Evolutionary conservation across 2,113 vertebrate species (phyloP).

Genomic region (Sander vitreus): DNA sequence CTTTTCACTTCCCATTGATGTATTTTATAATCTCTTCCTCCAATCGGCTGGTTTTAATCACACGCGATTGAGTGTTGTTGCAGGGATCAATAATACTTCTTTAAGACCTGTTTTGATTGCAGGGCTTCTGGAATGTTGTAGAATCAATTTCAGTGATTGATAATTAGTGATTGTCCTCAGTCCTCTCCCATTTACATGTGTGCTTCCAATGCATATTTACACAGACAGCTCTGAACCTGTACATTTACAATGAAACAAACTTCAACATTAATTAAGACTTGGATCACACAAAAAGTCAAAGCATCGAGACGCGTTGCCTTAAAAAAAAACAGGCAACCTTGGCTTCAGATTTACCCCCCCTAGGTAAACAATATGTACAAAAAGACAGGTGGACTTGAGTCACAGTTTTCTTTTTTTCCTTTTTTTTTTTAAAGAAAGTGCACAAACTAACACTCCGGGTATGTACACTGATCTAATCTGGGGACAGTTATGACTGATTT

Average conservation of each 20-base stretch:
- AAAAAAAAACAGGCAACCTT: slow-evolving; percentile 39
- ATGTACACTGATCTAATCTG: slow-evolving; percentile 32
- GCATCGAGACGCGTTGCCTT: slow-evolving; percentile 12
- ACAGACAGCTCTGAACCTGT: slow-evolving; percentile 42
- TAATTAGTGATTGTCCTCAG: slow-evolving; percentile 75
- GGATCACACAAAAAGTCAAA: slow-evolving; percentile 43
- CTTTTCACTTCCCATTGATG: slow-evolving; percentile 7
- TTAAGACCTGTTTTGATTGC: slow-evolving; percentile 42
- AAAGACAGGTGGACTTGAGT: slow-evolving; percentile 44
- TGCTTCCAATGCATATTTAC: slow-evolving; percentile 43
- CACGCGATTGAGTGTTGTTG: not conserved
- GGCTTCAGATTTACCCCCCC: slow-evolving; percentile 27
- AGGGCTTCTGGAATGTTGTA: slow-evolving; percentile 76
- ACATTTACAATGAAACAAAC: slow-evolving; percentile 27
- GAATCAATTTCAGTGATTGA: slow-evolving; percentile 35
- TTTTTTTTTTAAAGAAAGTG: slow-evolving; percentile 62
- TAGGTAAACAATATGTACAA: slow-evolving; percentile 67
- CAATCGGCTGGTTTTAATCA: not conserved
- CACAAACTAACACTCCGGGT: slow-evolving; percentile 49
- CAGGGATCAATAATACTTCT: slow-evolving; percentile 24
- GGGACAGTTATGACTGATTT: slow-evolving; percentile 8
- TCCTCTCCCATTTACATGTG: slow-evolving; percentile 12
- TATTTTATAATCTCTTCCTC: not conserved
- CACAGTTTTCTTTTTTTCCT: slow-evolving; percentile 6
- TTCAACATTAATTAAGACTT: slow-evolving; percentile 68